Evolutionary conservation across 2,113 vertebrate species (phyloP).

Genomic region (Cyanoramphus novaezelandiae): DNA sequence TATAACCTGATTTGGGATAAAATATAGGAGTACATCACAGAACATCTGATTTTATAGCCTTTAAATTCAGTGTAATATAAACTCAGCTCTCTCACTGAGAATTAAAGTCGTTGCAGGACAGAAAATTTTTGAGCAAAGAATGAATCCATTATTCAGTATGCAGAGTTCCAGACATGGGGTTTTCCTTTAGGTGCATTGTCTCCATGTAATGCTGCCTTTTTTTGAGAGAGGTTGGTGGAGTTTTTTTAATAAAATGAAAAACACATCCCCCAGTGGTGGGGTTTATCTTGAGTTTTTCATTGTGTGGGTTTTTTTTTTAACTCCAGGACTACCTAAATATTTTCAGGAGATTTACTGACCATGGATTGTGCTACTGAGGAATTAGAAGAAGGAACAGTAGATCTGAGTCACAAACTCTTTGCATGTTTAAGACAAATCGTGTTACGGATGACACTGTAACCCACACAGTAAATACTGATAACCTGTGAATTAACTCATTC

Average conservation of each 20-base stretch:
- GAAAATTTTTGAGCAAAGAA: not conserved
- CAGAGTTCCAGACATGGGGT: not conserved
- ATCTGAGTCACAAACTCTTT: not conserved
- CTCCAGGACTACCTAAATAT: not conserved
- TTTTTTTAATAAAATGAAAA: not conserved
- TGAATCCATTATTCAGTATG: not conserved
- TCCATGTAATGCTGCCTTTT: not conserved
- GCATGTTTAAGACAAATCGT: not conserved
- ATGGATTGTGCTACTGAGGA: not conserved
- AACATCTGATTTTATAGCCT: slow-evolving; percentile 41
- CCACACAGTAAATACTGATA: not conserved
- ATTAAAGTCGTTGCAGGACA: not conserved
- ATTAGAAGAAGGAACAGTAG: not conserved
- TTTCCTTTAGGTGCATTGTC: slow-evolving; percentile 1
- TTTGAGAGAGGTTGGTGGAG: not conserved
- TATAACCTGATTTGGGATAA: slow-evolving; percentile 8
- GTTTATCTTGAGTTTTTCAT: not conserved
- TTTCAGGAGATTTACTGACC: not conserved
- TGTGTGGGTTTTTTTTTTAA: not conserved
- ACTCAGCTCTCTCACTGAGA: not conserved
- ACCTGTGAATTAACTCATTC: not conserved
- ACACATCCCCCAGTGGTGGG: not conserved
- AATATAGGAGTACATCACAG: not conserved
- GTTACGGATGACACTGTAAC: not conserved
- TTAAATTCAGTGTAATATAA: slow-evolving; percentile 13